Evolutionary conservation across 2,888 invertebrate genomes (phyloP), one percentile per base, ranked within the genome.

Genomic region (Synanthedon formicaeformis): DNA sequence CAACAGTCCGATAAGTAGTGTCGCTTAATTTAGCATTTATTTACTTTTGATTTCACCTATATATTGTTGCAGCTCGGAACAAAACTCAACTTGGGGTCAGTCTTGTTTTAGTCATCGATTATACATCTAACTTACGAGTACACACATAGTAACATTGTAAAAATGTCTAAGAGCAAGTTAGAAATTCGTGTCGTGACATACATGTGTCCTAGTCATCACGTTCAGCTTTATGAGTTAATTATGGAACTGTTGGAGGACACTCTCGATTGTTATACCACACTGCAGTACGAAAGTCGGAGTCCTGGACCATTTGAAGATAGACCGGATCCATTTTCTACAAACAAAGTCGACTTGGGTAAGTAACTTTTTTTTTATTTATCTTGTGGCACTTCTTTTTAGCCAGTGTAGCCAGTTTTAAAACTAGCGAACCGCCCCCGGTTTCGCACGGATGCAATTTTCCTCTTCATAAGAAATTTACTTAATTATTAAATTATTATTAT

Each of bases 191-290:
- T 91, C 50, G 81, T 89, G 57, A 91, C 91, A 1, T 91, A 90
- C 66, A 87, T 92, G 87, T 89, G 89, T 59, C 91, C 91, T 12
- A 88, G 89, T 50, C 86, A 90, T 58, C 91, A 91, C 4, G 87
- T 91, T 48, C 89, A 90, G 63, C 67, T 90, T 50, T 91, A 89
- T 69, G 90, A 91, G 67, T 71, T 86, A 55, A 77, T 91, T 48
- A 62, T 89, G 65, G 82, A 89, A 53, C 79, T 90, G 55, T 66
- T 91, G 56, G 91, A 91, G 65, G 77, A 85, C 40, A 71, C 81
- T 5, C 62, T 90, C 50, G 77, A 79, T 45, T 81, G 86, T 57
- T 78, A 88, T 58, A 73, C 88, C 1, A 85, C 81, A 18, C 74
- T 92, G 45, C 85, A 89, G 53, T 90, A 90, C 66, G 91, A 91